Base-by-base conservation (phyloP, 2,888 invertebrate species). In the Heliconius ethilla region DNA sequence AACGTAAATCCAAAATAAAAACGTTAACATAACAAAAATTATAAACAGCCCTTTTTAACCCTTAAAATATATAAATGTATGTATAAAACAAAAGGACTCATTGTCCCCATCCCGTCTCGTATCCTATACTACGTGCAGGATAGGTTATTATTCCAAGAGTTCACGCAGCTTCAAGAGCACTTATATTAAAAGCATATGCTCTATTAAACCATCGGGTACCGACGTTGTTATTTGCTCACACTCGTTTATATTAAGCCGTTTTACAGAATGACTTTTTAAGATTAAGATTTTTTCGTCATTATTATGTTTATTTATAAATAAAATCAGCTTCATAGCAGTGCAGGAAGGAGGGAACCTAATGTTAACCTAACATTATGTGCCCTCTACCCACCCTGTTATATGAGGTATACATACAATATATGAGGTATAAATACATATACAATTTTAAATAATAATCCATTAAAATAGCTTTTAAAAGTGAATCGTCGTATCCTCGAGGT, bases 81-180 rank as follows among this genome's bases (percentile, higher is more conserved):
- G 7, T 22, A 33, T 7, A 59, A 33, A 72, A 70, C n/a, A 70
- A 27, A 51, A 51, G 51, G 22, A 51, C 15, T 7, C 9, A 55
- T 70, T 62, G 15, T 18, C 25, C 37, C 18, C 18, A 62, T 40
- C 62, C 73, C 73, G 25, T 40, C 55, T 76, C 73, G 72, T 59
- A 62, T 67, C 40, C 66, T 75, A 79, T 55, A 45, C 72, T 75
- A 75, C 63, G 18, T n/a, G n/a, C 59, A 70, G 25, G 15, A 45
- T 40, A 45, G 13, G 29, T 72, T 75, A 77, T 79, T 73, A 75
- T 73, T 62, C 72, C 33, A n/a, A 75, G 77, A 62, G 75, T 73
- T 73, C 67, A 76, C 78, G 67, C 66, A 67, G 62, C n/a, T 45
- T 63, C 62, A 65, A 74, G 74, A 29, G 45, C 74, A 63, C 65